These are phyloP conservation scores for Aporophyla lueneburgensis DNA, from an alignment of 2,888 invertebrate genomes.

Conservation along the genomic window DNA sequence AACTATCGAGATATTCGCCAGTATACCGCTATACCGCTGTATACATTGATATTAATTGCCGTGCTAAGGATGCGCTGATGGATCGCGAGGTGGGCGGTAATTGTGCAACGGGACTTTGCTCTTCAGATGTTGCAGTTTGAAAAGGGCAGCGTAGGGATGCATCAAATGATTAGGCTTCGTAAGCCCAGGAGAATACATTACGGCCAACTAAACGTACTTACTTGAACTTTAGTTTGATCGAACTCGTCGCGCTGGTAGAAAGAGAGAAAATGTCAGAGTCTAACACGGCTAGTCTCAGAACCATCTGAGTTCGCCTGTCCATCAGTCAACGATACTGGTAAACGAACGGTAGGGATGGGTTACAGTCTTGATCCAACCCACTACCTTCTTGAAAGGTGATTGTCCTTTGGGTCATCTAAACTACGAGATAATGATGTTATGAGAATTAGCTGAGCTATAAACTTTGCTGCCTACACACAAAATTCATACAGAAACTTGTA, in stretches of 20 bases:
- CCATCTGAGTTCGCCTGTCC: background rate
- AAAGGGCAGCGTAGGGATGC: slow-evolving; percentile 27
- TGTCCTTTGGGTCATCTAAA: too few relatives aligned
- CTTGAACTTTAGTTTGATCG: background rate
- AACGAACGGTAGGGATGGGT: background rate
- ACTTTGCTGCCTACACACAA: background rate
- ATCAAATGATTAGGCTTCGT: slow-evolving; percentile 1
- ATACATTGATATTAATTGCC: slow-evolving; percentile 64
- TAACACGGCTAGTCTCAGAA: background rate
- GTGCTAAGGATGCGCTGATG: slow-evolving; percentile 52
- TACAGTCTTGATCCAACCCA: background rate
- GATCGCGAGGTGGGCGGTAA: slow-evolving; percentile 59
- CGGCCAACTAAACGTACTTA: background rate
- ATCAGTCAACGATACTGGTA: background rate
- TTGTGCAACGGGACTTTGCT: slow-evolving; percentile 58
- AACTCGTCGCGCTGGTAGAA: background rate
- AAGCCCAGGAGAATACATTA: slow-evolving; percentile 22
- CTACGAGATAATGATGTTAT: background rate
- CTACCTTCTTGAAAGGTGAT: background rate
- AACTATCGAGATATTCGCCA: slow-evolving; percentile 64
- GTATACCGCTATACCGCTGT: slow-evolving; percentile 11
- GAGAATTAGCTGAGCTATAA: too few relatives aligned
- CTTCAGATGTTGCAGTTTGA: slow-evolving; percentile 38
- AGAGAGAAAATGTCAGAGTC: slow-evolving; percentile 7
- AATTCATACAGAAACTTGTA: background rate